These are phyloP conservation scores for Tortrix viridana DNA, from an alignment of 2,888 invertebrate genomes.

Conservation along the genomic window DNA sequence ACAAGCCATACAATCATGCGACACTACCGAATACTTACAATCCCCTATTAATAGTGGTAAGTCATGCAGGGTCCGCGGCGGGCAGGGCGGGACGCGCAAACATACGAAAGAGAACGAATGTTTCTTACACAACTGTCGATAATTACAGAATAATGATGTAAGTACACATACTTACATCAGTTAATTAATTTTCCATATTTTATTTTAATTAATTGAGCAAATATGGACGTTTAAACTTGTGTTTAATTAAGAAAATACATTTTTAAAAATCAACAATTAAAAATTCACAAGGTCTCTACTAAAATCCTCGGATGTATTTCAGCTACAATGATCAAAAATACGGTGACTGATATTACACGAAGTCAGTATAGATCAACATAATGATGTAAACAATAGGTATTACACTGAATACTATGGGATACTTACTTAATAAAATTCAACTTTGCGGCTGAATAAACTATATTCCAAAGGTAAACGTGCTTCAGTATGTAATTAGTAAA, in stretches of 20 bases:
- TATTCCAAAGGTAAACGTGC: conserved; percentile 55
- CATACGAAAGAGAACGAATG: conserved; percentile 60
- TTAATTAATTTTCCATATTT: conserved; percentile 5
- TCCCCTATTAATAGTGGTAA: conserved; percentile 76
- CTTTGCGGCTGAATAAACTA: conserved; percentile 23
- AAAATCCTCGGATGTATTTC: background rate
- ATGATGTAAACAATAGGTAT: conserved; percentile 4
- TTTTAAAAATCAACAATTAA: no score
- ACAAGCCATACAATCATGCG: conserved; percentile 46
- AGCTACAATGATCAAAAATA: conserved; percentile 17
- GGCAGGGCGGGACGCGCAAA: conserved; percentile 66
- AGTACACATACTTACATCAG: conserved; percentile 10
- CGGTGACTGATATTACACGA: conserved; percentile 11
- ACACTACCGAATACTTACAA: conserved; percentile 70
- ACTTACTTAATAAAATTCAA: conserved; percentile 26
- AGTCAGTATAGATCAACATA: conserved; percentile 12
- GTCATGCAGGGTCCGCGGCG: conserved; percentile 78
- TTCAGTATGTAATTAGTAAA: conserved; percentile 52
- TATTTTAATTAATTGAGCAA: no score
- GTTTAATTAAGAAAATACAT: background rate
- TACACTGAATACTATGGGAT: conserved; percentile 14
- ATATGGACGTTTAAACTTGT: background rate
- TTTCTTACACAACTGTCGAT: conserved; percentile 30
- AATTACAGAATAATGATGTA: background rate
- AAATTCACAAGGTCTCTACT: background rate